phyloP scores from a whole-genome alignment of 1,140 invertebrate genomes.

The Maniola jurtina region DNA sequence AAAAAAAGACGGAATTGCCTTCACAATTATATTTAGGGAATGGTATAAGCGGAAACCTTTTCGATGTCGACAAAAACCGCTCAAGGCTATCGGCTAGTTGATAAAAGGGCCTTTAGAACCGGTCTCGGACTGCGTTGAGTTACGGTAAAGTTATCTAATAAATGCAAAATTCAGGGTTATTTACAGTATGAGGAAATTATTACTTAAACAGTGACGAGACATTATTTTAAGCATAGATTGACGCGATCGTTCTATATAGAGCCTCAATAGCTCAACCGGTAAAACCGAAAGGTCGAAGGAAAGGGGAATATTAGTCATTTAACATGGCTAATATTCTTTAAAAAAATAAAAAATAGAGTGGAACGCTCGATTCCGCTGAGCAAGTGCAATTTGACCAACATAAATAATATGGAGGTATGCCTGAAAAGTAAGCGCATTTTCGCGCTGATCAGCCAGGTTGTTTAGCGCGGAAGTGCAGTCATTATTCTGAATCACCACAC shows the following conservation, averaged over 20 bases:
- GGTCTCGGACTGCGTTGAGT: conserved; percentile 38
- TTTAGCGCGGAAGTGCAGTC: too few species aligned
- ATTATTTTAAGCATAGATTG: not conserved
- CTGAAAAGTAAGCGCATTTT: too few species aligned
- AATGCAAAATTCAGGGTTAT: conserved; percentile 39
- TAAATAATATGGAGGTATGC: too few species aligned
- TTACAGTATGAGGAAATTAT: conserved; percentile 41
- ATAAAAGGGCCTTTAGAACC: conserved; percentile 49
- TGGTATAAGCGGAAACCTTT: conserved; percentile 44
- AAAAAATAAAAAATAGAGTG: too few species aligned
- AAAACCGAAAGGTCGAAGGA: too few species aligned
- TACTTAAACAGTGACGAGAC: conserved; percentile 4
- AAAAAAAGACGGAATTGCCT: conserved; percentile 39
- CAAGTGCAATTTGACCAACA: too few species aligned
- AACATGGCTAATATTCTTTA: too few species aligned
- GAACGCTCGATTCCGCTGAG: too few species aligned
- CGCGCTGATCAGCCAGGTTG: too few species aligned
- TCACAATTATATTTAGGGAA: conserved; percentile 35
- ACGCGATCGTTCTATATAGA: not conserved
- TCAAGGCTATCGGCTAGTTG: conserved; percentile 42
- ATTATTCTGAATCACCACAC: too few species aligned
- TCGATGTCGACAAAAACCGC: conserved; percentile 40
- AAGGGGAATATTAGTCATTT: too few species aligned
- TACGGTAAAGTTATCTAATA: conserved; percentile 41
- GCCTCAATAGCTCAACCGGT: too few species aligned